Conservation (phyloP, 2,888 invertebrate species). For the Sphaerophoria taeniata region DNA sequence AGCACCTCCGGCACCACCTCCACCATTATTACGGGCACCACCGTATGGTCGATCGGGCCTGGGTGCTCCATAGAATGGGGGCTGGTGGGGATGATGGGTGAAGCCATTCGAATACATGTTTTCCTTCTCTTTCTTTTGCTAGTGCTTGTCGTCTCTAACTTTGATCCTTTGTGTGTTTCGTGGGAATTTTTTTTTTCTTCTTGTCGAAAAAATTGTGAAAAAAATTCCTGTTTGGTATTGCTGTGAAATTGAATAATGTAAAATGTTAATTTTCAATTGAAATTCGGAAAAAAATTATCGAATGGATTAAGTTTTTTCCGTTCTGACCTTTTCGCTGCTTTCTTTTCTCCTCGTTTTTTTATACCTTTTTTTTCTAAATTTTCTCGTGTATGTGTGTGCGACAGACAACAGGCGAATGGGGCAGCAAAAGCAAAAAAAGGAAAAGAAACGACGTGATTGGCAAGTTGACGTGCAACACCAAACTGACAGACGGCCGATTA, state of each 20-base stretch:
- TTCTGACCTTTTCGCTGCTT: conserved; percentile 73
- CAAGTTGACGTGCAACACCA: conserved; percentile 79
- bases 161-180: conserved; percentile 75
- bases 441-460: conserved; percentile 77
- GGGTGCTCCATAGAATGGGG: conserved; percentile 72
- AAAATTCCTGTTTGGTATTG: conserved; percentile 71
- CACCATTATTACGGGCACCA: conserved; percentile 74
- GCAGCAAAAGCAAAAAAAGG: conserved; percentile 77
- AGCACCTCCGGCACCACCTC: conserved; percentile 69
- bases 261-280: conserved; percentile 59
- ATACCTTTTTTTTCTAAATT: conserved; percentile 44
- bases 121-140: conserved; percentile 76
- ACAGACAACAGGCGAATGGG: conserved; percentile 77
- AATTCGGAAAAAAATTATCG: conserved; percentile 58
- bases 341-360: conserved; percentile 69
- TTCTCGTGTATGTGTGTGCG: conserved; percentile 70
- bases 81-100: conserved; percentile 76
- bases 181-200: conserved; percentile 64
- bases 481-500: conserved; percentile 75
- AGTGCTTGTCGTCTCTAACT: conserved; percentile 76
- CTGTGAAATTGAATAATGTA: conserved; percentile 56
- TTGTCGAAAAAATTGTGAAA: conserved; percentile 66
- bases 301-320: conserved; percentile 62
- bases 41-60: conserved; percentile 74
- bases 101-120: conserved; percentile 76